A percentile compares a stretch with the other conserved stretches of the same genome.
These are phyloP conservation scores for Micoletzkya japonica DNA, from an alignment of 2,888 invertebrate species.

Conservation along the genomic window DNA sequence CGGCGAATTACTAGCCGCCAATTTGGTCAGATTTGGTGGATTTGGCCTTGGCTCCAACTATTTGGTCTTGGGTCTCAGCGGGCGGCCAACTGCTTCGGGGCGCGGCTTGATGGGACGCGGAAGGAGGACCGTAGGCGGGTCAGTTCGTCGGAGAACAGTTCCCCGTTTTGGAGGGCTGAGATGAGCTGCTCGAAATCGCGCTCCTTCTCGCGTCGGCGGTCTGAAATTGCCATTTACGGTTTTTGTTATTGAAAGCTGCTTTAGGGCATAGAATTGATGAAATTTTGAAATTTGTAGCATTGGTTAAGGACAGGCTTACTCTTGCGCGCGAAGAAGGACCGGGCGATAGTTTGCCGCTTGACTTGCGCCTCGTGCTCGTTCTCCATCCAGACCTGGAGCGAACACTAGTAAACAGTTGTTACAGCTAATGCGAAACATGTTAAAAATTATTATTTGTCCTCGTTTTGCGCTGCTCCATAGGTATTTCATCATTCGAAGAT, in stretches of 20 bases:
- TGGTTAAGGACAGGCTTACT: constrained; percentile 36
- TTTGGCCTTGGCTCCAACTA: no score
- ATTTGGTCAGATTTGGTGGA: no score
- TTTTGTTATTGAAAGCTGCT: not conserved
- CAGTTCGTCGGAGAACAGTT: constrained; percentile 62
- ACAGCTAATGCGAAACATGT: no score
- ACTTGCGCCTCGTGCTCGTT: constrained; percentile 56
- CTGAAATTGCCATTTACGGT: not conserved
- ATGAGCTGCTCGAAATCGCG: constrained; percentile 61
- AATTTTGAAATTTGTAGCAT: not conserved
- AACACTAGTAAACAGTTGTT: no score
- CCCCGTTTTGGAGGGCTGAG: constrained; percentile 61
- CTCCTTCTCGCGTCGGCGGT: constrained; percentile 39
- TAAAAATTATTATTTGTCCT: no score
- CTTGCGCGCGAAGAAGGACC: constrained; percentile 55
- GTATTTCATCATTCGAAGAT: no score
- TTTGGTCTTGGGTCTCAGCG: no score
- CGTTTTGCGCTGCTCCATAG: no score
- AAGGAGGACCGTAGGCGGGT: constrained; percentile 59
- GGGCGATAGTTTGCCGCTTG: constrained; percentile 57
- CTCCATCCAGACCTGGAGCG: constrained; percentile 48
- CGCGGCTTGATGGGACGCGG: constrained; percentile 34
- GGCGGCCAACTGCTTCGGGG: no score
- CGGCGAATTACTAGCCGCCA: no score
- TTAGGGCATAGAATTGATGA: not conserved